Conservation (phyloP, 2,888 invertebrate genomes). For the Seira musarum region DNA sequence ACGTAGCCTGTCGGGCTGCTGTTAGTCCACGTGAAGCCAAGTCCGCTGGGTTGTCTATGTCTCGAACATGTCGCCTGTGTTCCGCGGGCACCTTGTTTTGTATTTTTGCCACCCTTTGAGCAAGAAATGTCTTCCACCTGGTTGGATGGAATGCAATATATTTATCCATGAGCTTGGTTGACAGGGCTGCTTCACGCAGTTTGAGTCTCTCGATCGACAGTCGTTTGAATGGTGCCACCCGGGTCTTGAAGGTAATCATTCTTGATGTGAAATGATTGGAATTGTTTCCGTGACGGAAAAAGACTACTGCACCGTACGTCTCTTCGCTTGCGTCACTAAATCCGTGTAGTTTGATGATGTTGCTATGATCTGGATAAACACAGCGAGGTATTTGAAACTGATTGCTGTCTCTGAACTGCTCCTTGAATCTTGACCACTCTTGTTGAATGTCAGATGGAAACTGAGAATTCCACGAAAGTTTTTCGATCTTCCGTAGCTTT, state of each 20-base stretch:
- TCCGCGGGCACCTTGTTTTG: slow-evolving; percentile 51
- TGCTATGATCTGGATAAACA: neutral
- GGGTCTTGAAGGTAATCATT: slow-evolving; percentile 64
- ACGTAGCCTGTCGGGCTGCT: neutral
- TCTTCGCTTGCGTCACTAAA: slow-evolving; percentile 69
- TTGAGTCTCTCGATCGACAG: slow-evolving; percentile 70
- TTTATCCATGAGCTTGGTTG: slow-evolving; percentile 62
- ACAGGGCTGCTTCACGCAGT: slow-evolving; percentile 68
- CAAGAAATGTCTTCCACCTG: slow-evolving; percentile 68
- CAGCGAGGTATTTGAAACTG: no score
- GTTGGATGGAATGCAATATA: slow-evolving; percentile 68
- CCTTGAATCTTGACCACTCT: no score
- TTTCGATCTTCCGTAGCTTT: no score
- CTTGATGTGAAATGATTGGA: slow-evolving; percentile 18
- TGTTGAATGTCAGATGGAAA: no score
- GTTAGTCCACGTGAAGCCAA: slow-evolving; percentile 63
- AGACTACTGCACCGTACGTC: slow-evolving; percentile 68
- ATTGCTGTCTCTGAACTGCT: no score
- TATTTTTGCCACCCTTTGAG: slow-evolving; percentile 67
- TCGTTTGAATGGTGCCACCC: slow-evolving; percentile 67
- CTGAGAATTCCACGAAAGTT: no score
- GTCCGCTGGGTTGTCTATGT: slow-evolving; percentile 70
- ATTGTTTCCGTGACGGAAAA: slow-evolving; percentile 50
- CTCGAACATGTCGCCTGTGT: slow-evolving; percentile 67
- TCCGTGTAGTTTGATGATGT: slow-evolving; percentile 68